Base-by-base conservation (phyloP, 2,888 invertebrate genomes). In the Drosophila mayaguana region DNA sequence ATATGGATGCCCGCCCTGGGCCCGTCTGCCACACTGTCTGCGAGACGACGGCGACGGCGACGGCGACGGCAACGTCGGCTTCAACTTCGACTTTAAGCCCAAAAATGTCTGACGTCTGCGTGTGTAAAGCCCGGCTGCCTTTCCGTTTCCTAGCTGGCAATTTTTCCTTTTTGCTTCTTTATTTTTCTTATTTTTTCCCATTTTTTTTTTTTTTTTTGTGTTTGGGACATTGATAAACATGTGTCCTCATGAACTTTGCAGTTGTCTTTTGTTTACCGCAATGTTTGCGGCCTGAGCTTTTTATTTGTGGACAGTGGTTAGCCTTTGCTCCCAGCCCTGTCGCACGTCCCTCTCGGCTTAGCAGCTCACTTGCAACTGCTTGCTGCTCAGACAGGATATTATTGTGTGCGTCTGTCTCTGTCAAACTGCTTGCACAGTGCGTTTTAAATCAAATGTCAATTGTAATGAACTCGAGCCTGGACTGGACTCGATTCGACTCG, bases 261-360 rank as follows among this genome's bases (percentile, higher is more conserved):
- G 71, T 78, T 81, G 74, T 78, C 65, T 62, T 81, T 81, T 79
- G 79, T 78, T 81, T 78, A 79, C 81, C 79, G 63, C 79, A 79
- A 68, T 75, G 76, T 75, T 79, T 75, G 71, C 75, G 61, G 77
- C 56, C 74, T 57, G 51, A 60, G 63, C 70, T 73, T 80, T 77
- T 79, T 79, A 73, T 73, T 77, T 79, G 73, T 45, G 76, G 75
- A 43, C 54, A 78, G 75, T 50, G 65, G 59, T 67, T 66, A 45
- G 70, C 57, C 64, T 51, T 42, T 48, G 54, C 28, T 38, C 51
- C 43, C 20, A 25, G 48, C 48, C 12, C 36, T 48, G 42, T 57
- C 40, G 32, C 42, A 36, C 55, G 36, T 65, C 43, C 53, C 45
- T 53, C 25, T 62, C 32, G 59, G 46, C 51, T 68, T 71, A 74